Evolutionary conservation across 2,797 vertebrate species (phyloP).

Genomic region (Pampus argenteus): DNA sequence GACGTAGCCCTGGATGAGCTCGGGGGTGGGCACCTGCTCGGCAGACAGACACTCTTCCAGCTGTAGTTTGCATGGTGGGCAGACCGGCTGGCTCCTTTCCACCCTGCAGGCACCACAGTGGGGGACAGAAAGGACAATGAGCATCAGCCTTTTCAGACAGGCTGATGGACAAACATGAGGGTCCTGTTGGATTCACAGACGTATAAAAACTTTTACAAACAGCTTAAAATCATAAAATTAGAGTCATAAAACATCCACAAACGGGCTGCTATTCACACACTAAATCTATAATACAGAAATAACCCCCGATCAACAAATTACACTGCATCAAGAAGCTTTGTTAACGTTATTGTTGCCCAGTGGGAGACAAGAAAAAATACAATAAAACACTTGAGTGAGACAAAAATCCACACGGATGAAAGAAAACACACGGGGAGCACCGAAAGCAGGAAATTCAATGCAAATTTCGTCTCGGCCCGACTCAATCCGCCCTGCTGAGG

Average conservation of each 20-base stretch:
- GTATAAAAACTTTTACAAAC: constrained; percentile 30
- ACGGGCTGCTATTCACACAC: constrained; percentile 23
- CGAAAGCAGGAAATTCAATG: constrained; percentile 63
- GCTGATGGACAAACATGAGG: constrained; percentile 33
- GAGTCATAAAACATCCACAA: constrained; percentile 29
- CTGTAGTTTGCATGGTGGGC: constrained; percentile 89
- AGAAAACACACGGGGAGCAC: constrained; percentile 50
- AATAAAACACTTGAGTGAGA: constrained; percentile 59
- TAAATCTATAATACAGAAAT: constrained; percentile 41
- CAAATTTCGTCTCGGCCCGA: constrained; percentile 50
- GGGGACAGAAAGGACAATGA: constrained; percentile 56
- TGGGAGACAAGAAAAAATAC: constrained; percentile 53
- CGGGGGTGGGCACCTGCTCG: constrained; percentile 88
- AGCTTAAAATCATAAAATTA: constrained; percentile 32
- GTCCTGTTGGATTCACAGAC: constrained; percentile 22
- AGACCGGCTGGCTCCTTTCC: constrained; percentile 84
- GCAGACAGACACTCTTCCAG: constrained; percentile 91
- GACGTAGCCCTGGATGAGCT: constrained; percentile 94
- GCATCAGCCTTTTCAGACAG: constrained; percentile 36
- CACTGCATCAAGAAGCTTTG: constrained; percentile 50
- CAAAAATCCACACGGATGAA: constrained; percentile 61
- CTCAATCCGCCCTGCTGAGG: constrained; percentile 27
- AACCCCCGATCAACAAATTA: constrained; percentile 57
- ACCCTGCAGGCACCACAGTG: constrained; percentile 80
- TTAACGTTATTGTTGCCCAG: constrained; percentile 52